Evolutionary conservation across 2,113 vertebrate species (phyloP).

Genomic region (Phocoena phocoena): DNA sequence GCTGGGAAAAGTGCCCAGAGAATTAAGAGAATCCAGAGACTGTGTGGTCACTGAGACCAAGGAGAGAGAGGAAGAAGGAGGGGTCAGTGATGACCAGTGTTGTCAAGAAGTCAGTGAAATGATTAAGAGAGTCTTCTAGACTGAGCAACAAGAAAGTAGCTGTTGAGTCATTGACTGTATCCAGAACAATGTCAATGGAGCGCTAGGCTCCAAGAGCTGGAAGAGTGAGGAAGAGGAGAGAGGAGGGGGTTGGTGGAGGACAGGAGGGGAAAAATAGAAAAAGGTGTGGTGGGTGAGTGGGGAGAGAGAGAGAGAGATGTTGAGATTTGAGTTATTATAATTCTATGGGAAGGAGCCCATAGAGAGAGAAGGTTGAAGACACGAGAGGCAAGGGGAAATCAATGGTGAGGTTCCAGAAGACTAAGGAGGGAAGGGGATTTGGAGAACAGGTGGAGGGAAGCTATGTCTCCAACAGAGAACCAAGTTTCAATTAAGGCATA

Average conservation of each 20-base stretch:
- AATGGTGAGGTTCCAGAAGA: not conserved
- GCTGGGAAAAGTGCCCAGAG: not conserved
- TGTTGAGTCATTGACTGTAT: not conserved
- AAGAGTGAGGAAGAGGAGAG: not conserved
- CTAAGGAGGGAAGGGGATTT: no score
- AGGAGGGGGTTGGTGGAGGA: not conserved
- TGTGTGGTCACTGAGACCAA: not conserved
- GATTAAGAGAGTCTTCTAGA: not conserved
- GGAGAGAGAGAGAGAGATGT: no score
- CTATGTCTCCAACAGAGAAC: not conserved
- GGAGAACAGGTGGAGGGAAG: not conserved
- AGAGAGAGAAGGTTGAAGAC: not conserved
- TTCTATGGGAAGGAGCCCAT: not conserved
- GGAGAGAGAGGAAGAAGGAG: not conserved
- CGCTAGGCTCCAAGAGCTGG: not conserved
- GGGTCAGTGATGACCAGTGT: not conserved
- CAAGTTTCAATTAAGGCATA: not conserved
- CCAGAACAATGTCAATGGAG: not conserved
- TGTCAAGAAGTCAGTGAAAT: not conserved
- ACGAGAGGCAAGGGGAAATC: not conserved
- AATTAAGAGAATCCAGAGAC: not conserved
- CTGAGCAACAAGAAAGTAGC: not conserved
- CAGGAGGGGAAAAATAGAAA: accelerated
- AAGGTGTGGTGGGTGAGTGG: not conserved
- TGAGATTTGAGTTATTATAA: not conserved